Evolutionary conservation across 2,113 vertebrate genomes (phyloP).

Genomic region (Larimichthys crocea): DNA sequence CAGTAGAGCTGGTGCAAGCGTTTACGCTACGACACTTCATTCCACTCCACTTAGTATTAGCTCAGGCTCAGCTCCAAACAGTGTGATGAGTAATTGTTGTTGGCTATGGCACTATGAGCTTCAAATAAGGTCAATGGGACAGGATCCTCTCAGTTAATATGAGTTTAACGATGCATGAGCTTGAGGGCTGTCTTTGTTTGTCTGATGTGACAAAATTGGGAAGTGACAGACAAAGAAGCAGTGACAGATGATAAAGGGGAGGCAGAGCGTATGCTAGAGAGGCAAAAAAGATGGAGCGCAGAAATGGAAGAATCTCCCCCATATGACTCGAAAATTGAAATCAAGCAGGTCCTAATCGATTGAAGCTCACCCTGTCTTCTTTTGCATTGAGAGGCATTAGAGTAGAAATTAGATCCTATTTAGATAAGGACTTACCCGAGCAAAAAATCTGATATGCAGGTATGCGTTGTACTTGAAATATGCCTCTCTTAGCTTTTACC

Average conservation of each 20-base stretch:
- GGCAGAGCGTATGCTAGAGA: neutral
- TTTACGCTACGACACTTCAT: slow-evolving; percentile 49
- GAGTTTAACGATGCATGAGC: neutral
- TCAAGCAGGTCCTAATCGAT: neutral
- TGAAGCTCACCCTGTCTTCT: neutral
- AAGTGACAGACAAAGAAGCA: neutral
- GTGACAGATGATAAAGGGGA: neutral
- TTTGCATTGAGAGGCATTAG: slow-evolving; percentile 9
- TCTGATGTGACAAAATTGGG: slow-evolving; percentile 12
- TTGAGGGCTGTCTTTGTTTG: neutral
- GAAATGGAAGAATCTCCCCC: neutral
- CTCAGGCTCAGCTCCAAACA: slow-evolving; percentile 47
- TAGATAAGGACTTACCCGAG: slow-evolving; percentile 18
- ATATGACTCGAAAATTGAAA: slow-evolving; percentile 21
- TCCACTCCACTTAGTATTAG: slow-evolving; percentile 49
- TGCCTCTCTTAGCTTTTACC: neutral
- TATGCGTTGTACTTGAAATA: neutral
- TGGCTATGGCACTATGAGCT: slow-evolving; percentile 34
- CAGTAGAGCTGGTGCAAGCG: slow-evolving; percentile 26
- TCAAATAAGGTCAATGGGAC: slow-evolving; percentile 56
- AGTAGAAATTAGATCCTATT: slow-evolving; percentile 40
- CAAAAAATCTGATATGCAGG: slow-evolving; percentile 3
- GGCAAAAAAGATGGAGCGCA: neutral
- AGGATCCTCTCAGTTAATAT: slow-evolving; percentile 7
- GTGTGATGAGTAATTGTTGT: slow-evolving; percentile 39